Base-by-base conservation (phyloP, 2,888 invertebrate genomes). In the Lydus trimaculatus region DNA sequence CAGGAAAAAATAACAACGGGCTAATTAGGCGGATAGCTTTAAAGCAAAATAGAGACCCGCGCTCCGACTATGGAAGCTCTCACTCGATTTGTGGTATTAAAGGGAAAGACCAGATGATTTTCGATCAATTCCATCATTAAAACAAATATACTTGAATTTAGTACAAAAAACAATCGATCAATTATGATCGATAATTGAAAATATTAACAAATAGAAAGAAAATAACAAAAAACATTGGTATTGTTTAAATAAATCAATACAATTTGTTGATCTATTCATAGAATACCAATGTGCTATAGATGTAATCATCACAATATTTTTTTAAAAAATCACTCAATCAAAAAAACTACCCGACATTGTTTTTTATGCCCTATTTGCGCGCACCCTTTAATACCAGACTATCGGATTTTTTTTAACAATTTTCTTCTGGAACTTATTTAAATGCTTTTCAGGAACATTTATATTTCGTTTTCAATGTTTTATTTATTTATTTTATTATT, bases 361-460 rank as follows among this genome's bases (percentile, higher is more conserved):
- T 20, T 8, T 52, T 9, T 23, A 78, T 79, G 78, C 80, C 79
- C 77, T 78, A 81, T 83, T 83, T 23, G 84, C 81, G 77, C 85
- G 84, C 81, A 77, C 85, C 84, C 85, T 84, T 84, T 84, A 85
- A 85, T 85, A 85, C 84, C 85, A 85, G 80, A 81, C 78, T 78
- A 71, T 77, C 71, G 74, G 72, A 48, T 63, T 11, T 33, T 61
- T 61, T 2, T 36, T 20, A 20, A 61, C 15, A 33, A 62, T 39
- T 23, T 23, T 62, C 33, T 65, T 73, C 74, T 73, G 72, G 76
- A 74, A 70, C 70, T 70, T 67, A 67, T 59, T 81, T 85, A 84
- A 85, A 85, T 84, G 86, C 85, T 86, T 86, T 84, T 84, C 85
- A 86, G 86, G 86, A 86, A 87, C 86, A 85, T 86, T 85, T 84